A percentile compares a stretch with the other conserved stretches of the same genome.
Conservation (phyloP, 2,888 invertebrate genomes). For the Synergus japonicus region DNA sequence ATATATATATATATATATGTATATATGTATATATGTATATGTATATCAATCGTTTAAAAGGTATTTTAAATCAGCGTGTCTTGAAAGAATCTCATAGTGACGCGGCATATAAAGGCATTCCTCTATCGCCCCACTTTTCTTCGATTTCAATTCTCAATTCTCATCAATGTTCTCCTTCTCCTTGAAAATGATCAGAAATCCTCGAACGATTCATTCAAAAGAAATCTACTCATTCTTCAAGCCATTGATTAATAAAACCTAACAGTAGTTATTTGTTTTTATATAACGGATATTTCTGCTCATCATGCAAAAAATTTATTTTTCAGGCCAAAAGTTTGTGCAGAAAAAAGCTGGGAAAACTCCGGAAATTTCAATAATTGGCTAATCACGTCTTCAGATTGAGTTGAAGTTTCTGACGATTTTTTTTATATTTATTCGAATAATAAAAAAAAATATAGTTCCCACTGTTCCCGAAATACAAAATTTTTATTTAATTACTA, state of each 20-base stretch:
- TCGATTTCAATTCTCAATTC: constrained; percentile 39
- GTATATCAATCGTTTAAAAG: constrained; percentile 67
- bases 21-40: too few species aligned
- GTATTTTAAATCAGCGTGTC: constrained; percentile 74
- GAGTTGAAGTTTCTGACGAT: too few species aligned
- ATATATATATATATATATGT: too few species aligned
- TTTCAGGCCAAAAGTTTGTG: not conserved
- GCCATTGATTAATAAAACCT: not conserved
- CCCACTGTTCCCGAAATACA: too few species aligned
- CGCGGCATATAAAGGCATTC: constrained; percentile 75
- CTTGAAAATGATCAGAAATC: constrained; percentile 19
- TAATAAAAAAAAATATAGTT: too few species aligned
- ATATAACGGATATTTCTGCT: not conserved
- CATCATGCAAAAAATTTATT: not conserved
- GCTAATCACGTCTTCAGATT: too few species aligned
- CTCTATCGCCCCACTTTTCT: constrained; percentile 58
- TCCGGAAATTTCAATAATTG: too few species aligned
- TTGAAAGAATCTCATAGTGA: constrained; percentile 75
- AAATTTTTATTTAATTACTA: too few species aligned
- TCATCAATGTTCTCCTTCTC: constrained; percentile 30
- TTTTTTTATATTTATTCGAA: too few species aligned
- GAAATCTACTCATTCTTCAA: not conserved
- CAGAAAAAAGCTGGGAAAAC: too few species aligned
- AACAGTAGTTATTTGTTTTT: not conserved
- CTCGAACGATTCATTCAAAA: constrained; percentile 8